Evolutionary conservation across 2,113 vertebrate genomes (phyloP).

Genomic region (Microtus montanus): DNA sequence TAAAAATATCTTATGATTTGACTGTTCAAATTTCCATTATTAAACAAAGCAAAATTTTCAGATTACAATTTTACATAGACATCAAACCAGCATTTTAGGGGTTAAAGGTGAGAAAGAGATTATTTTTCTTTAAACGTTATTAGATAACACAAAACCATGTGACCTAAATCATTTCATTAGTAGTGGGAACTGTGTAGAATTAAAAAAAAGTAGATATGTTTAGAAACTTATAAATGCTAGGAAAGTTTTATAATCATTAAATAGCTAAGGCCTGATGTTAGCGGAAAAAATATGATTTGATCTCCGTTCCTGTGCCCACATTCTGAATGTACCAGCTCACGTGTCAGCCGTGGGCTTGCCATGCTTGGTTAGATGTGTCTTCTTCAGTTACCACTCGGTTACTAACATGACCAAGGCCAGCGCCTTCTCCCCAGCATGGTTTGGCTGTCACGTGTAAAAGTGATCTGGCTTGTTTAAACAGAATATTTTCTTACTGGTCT

Average conservation of each 20-base stretch:
- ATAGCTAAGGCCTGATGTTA: slow-evolving; percentile 70
- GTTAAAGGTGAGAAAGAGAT: slow-evolving; percentile 44
- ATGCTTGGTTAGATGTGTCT: slow-evolving; percentile 83
- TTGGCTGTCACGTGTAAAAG: slow-evolving; percentile 75
- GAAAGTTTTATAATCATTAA: slow-evolving; percentile 74
- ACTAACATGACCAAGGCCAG: slow-evolving; percentile 80
- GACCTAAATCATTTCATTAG: slow-evolving; percentile 71
- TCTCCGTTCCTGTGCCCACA: slow-evolving; percentile 71
- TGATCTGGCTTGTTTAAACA: slow-evolving; percentile 78
- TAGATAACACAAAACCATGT: slow-evolving; percentile 78
- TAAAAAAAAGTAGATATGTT: slow-evolving; percentile 63
- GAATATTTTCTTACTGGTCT: slow-evolving; percentile 72
- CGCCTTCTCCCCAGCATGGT: slow-evolving; percentile 67
- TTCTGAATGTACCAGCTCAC: slow-evolving; percentile 62
- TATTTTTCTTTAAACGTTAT: slow-evolving; percentile 54
- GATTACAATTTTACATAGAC: slow-evolving; percentile 33
- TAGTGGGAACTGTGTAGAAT: slow-evolving; percentile 61
- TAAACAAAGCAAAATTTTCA: slow-evolving; percentile 8
- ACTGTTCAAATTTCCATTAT: slow-evolving; percentile 14
- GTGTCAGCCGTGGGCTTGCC: slow-evolving; percentile 62
- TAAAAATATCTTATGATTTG: slow-evolving; percentile 9
- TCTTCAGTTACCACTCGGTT: slow-evolving; percentile 81
- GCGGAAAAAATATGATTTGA: slow-evolving; percentile 33
- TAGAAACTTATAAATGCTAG: slow-evolving; percentile 76
- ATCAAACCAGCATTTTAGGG: slow-evolving; percentile 9